Percentiles rank a stretch among this genome's conserved stretches.
phyloP scores from a whole-genome alignment of 2,113 vertebrate species.

The Piprites chloris region DNA sequence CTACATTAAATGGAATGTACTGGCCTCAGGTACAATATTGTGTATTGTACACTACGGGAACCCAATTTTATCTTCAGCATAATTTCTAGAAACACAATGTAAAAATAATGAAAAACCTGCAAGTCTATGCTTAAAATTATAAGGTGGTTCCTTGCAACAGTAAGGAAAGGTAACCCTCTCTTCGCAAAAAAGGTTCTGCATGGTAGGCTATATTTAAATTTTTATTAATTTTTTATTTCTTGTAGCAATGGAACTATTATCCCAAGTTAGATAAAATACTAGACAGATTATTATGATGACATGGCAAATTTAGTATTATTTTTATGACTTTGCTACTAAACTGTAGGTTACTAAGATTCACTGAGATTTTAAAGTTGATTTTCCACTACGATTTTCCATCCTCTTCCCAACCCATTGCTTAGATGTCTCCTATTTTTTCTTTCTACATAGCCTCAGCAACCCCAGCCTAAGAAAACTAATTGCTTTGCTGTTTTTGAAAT shows the following conservation, averaged over 20 bases:
- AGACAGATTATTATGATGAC: background rate
- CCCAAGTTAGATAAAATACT: background rate
- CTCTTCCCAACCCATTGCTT: background rate
- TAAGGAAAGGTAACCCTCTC: background rate
- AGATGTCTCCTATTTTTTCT: background rate
- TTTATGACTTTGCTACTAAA: background rate
- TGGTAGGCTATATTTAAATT: background rate
- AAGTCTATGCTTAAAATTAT: background rate
- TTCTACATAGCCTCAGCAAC: background rate
- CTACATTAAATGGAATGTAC: background rate
- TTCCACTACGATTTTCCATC: background rate
- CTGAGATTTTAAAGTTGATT: background rate
- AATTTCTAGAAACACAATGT: background rate
- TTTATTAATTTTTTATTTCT: background rate
- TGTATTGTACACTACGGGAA: fast-evolving
- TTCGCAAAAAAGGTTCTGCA: background rate
- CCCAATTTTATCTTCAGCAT: background rate
- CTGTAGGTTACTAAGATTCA: background rate
- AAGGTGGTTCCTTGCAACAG: background rate
- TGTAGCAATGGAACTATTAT: background rate
- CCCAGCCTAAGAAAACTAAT: constrained; percentile 13
- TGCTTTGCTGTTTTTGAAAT: constrained; percentile 45
- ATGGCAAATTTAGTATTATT: background rate
- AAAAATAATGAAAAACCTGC: background rate
- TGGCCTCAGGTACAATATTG: background rate